These are phyloP conservation scores for Ascaphus truei DNA, from an alignment of 2,113 vertebrate genomes.

Conservation along the genomic window DNA sequence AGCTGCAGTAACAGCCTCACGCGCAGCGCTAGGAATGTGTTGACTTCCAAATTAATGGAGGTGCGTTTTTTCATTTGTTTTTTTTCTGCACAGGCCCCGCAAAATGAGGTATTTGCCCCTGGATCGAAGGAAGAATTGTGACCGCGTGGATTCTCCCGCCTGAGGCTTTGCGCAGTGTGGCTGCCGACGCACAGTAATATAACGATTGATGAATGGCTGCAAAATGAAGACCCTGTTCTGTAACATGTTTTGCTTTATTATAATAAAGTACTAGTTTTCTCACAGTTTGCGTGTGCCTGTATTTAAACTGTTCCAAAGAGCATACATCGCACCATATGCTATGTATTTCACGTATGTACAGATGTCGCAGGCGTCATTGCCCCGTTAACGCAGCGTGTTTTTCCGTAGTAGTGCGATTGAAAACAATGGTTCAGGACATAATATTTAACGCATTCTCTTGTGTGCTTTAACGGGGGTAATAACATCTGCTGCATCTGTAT, in stretches of 20 bases:
- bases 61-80: neutral
- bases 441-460: too few species aligned
- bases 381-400: too few species aligned
- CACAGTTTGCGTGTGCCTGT: neutral
- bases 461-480: too few species aligned
- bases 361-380: too few species aligned
- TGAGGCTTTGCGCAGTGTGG: neutral
- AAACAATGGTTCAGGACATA: too few species aligned
- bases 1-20: neutral
- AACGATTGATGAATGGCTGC: slow-evolving; percentile 14
- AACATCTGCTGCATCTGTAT: too few species aligned
- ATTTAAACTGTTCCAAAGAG: too few species aligned
- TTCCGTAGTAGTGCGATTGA: too few species aligned
- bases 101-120: neutral
- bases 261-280: slow-evolving; percentile 24
- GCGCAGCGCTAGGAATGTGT: neutral
- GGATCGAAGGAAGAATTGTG: neutral
- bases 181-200: neutral
- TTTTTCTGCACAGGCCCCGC: neutral
- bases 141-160: neutral
- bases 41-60: neutral
- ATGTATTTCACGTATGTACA: too few species aligned
- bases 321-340: too few species aligned
- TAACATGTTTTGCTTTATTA: slow-evolving; percentile 20
- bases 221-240: slow-evolving; percentile 1